These are phyloP conservation scores for Cherax quadricarinatus DNA, from an alignment of 1,140 invertebrate species.

Conservation along the genomic window DNA sequence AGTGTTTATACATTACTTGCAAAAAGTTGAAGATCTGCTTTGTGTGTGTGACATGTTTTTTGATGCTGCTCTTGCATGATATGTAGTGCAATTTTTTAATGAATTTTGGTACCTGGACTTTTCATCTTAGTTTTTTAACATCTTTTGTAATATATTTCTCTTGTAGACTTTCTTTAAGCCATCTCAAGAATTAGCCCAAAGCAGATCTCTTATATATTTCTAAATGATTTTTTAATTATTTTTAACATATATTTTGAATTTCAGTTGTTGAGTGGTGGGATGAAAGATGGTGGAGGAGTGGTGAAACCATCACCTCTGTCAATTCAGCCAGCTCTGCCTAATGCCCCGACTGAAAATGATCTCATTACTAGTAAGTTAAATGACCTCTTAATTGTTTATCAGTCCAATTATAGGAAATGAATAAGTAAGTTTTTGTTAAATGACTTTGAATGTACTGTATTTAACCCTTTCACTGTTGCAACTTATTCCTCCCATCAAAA, in stretches of 20 bases:
- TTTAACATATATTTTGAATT: neutral
- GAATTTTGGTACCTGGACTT: neutral
- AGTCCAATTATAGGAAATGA: no score
- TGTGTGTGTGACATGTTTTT: neutral
- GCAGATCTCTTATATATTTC: neutral
- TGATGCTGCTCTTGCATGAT: no score
- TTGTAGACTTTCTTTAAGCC: neutral
- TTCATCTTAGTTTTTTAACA: neutral
- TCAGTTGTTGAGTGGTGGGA: slow-evolving; percentile 63
- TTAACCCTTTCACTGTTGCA: no score
- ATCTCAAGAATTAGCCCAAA: neutral
- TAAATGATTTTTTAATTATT: neutral
- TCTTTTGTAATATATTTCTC: neutral
- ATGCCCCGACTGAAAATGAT: slow-evolving; percentile 70
- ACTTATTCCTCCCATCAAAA: no score
- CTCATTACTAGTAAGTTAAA: slow-evolving; percentile 67
- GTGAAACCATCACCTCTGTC: slow-evolving; percentile 39
- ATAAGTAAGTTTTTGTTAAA: no score
- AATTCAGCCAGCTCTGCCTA: slow-evolving; percentile 61
- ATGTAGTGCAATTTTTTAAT: no score
- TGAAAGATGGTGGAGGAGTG: slow-evolving; percentile 53
- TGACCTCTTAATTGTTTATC: no score
- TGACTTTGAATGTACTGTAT: no score
- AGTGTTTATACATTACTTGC: neutral
- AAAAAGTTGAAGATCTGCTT: slow-evolving; percentile 17